Percentiles rank a stretch among this genome's conserved stretches.
phyloP scores from a whole-genome alignment of 2,888 invertebrate genomes.

The Stenolophus ochropezus region DNA sequence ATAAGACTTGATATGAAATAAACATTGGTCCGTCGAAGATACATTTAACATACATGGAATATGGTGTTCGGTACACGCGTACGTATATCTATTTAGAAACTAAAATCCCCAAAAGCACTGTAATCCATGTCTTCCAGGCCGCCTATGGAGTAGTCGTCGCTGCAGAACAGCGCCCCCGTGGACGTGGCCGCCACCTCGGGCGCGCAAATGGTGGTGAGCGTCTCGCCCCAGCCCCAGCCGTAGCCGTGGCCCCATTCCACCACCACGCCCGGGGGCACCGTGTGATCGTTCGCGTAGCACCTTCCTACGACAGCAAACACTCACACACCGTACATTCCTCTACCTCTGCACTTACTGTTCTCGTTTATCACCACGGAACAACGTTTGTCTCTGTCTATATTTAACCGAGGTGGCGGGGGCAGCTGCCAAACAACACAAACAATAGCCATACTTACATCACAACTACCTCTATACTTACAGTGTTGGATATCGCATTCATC shows the following conservation, averaged over 20 bases:
- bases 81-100: conserved; percentile 74
- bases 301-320: background rate
- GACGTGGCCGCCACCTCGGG: conserved; percentile 78
- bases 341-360: conserved; percentile 32
- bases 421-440: conserved; percentile 73
- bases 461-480: conserved; percentile 76
- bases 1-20: background rate
- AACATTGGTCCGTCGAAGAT: background rate
- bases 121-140: conserved; percentile 84
- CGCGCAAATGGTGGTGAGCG: conserved; percentile 76
- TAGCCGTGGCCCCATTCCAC: conserved; percentile 83
- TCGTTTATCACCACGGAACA: conserved; percentile 65
- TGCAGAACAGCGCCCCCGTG: conserved; percentile 76
- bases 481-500: conserved; percentile 87
- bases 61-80: background rate
- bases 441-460: background rate
- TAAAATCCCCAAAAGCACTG: conserved; percentile 79
- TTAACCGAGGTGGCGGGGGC: conserved; percentile 84
- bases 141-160: conserved; percentile 74
- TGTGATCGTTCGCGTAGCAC: conserved; percentile 68
- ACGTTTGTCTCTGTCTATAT: conserved; percentile 81
- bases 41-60: background rate
- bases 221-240: conserved; percentile 86
- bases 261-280: conserved; percentile 70
- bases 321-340: conserved; percentile 38